Base-by-base conservation (phyloP, 2,113 vertebrate species). In the Seriola quinqueradiata region DNA sequence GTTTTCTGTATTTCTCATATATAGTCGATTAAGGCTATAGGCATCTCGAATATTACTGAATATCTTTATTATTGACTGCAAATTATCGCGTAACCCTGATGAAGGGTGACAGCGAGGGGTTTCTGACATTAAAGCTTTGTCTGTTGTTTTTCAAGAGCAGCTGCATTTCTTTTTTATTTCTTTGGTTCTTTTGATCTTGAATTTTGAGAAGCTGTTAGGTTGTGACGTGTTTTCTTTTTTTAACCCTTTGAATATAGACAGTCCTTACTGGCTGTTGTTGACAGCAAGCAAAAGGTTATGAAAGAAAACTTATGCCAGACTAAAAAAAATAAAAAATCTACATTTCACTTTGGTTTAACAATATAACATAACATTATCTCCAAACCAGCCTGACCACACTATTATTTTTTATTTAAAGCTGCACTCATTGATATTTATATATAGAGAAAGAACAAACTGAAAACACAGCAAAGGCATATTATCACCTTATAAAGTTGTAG, bases 141-240 rank as follows among this genome's bases (percentile, higher is more conserved):
- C 42, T 77, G 50, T 78, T 67, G 61, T 69, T 87, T 52, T 80
- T 79, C 16, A 78, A 64, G 77, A 75, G 23, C 1, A 42, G 59
- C 48, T 64, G 17, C 19, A 71, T 34, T 59, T n/a, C 60, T 25
- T 19, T 16, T 60, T 36, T 44, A 13, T 73, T 58, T 13, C 67
- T 67, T 40, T 72, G n/a, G 7, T 70, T 77, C 34, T 57, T 90
- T 80, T 87, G 74, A 90, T 85, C 65, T 81, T 75, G 3, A 59
- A 58, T 4, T 42, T 38, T 16, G 67, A 36, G 6, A 13, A 59
- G 34, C 36, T 42, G 38, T 12, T 8, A 86, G 60, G 59, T 65
- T 77, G 60, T 34, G 17, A 76, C 14, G 50, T 42, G 34, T 36
- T 16, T 11, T 34, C 32, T 58, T 42, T 58, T 80, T 70, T 40